Base-by-base conservation (phyloP, 2,888 invertebrate genomes). In the Drosophila silvestris region DNA sequence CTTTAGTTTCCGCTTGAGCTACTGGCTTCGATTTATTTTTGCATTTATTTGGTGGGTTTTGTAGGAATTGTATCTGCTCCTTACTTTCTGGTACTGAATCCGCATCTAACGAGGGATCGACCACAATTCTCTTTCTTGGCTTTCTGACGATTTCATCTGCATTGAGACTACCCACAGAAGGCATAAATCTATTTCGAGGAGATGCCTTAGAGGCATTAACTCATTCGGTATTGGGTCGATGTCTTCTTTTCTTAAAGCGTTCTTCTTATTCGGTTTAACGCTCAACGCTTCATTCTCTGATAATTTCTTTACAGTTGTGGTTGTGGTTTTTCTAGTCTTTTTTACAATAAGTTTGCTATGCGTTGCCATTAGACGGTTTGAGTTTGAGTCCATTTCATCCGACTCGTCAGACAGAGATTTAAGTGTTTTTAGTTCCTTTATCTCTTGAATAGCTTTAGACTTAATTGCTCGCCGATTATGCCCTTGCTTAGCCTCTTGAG, bases 61-160 rank as follows among this genome's bases (percentile, higher is more conserved):
- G 22, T 0, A 3, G 10, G 1, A 58, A 26, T 6, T 51, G 33
- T 35, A 64, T 22, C 32, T 22, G 26, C 2, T 65, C 32, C 10
- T 79, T 63, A 14, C 16, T 44, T n/a, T 70, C 81, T 5, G 39
- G 50, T 58, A 30, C 37, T 2, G 47, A 37, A 14, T 64, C 53
- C 28, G 30, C 12, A 26, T 61, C 56, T 6, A 37, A 7, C 1
- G 6, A 12, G 5, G 22, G 7, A 14, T 52, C 70, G 0, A 35
- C 19, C 14, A 22, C 30, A n/a, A 44, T 19, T 39, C 14, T 41
- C 10, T 54, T 80, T 9, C 22, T 54, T 6, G 33, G 16, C 14
- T 39, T 64, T 22, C 60, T 63, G 7, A 35, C 3, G n/a, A 22
- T 26, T 10, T 52, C 70, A n/a, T 32, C 47, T 19, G 39, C 22